Evolutionary conservation across 2,113 vertebrate species (phyloP), one percentile per base, ranked within the genome.

Genomic region (Amphilophus citrinellus): DNA sequence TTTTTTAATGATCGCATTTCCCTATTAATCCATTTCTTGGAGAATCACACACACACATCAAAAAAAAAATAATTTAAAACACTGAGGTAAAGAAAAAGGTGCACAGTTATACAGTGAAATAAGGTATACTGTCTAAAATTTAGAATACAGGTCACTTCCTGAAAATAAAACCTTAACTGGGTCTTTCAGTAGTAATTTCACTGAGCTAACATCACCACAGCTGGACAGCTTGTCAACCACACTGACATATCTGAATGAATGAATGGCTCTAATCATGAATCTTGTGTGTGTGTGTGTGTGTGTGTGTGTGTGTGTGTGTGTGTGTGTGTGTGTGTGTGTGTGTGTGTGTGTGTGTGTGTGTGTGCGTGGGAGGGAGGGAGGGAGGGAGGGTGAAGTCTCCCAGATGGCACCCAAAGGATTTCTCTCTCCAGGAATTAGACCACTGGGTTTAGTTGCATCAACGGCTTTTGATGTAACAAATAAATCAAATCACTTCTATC

Each of bases 391-490:
- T 44, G 80, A 90, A 87, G 87, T 91, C 87, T 92, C 91, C 93
- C 94, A 95, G 94, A 95, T 95, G 94, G 94, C 91, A 84, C 84
- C 92, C 89, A 83, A 53, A 89, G 90, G 93, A 95, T 95, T 84
- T 91, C 63, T 84, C 92, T 93, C 88, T 94, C 89, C 88, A 93
- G 91, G 94, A 95, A 95, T 95, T 93, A 95, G 91, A 93, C 91
- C 90, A 62, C 62, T 89, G 91, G 90, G 87, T 93, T 94, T 93
- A 93, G 85, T 92, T 87, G 91, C 86, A 90, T 86, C 86, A 79
- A 81, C 85, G 20, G 88, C 92, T 91, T 94, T 88, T 24, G 18
- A 3, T 63, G 47, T 92, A 88, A 87, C 87, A 84, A 89, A 87
- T 78, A 86, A 92, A 94, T 93, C 91, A 93, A 93, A 93, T 93